Base-by-base conservation (phyloP, 2,888 invertebrate genomes). In the Rhingia rostrata region DNA sequence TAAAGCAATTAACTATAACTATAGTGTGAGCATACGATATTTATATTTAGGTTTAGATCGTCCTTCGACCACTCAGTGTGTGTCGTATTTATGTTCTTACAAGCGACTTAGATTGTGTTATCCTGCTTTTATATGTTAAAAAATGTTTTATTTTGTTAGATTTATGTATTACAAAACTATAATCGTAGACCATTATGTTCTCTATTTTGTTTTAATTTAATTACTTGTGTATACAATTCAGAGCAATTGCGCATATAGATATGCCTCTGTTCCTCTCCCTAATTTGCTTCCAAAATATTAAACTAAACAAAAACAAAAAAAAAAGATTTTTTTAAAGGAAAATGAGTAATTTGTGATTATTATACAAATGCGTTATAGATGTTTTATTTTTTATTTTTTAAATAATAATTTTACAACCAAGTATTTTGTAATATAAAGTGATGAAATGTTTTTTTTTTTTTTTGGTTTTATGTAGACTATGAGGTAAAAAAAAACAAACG, bases 371-470 rank as follows among this genome's bases (percentile, higher is more conserved):
- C 67, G 61, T 60, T 69, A 43, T 74, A 56, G 70, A 60, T 60
- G 14, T 78, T 70, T 58, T 63, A 39, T 45, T 69, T 63, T 72
- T 67, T 60, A 58, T 66, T 69, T 77, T 60, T 82, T 45, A 56
- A 53, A 41, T 63, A 60, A 72, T 74, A 74, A 80, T 74, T 83
- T 80, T 80, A 84, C 84, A 74, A 70, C 64, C 69, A 80, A 84
- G 84, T 84, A 84, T 84, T 84, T 84, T 84, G 74, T 84, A 75
- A 64, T 79, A 73, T 69, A 73, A 67, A 84, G 79, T 79, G 83
- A 84, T 74, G 67, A 80, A 69, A 69, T 74, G 63, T 79, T 81
- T 75, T 75, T 58, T 60, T 64, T 43, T 54, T 72, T 67, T 47
- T 80, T 63, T 83, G 35, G 74, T 80, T 83, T 70, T 74, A 69